Evolutionary conservation across 2,888 invertebrate species (phyloP), one percentile per base, ranked within the genome.

Genomic region (Chouioia cunea): DNA sequence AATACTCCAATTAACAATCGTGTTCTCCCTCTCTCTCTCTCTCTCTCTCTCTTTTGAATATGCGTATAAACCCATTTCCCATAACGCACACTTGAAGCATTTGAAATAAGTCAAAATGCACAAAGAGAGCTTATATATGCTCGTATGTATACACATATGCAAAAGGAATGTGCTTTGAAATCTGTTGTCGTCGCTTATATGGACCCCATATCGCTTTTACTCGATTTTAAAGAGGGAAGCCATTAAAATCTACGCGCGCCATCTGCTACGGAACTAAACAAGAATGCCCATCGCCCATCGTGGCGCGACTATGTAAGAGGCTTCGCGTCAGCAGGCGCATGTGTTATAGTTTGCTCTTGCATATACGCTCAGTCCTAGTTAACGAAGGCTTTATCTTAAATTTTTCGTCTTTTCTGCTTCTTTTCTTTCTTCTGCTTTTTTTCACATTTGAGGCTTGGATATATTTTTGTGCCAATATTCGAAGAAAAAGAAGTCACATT

Each of bases 211-310:
- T 6, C 36, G 36, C n/a, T 74, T 77, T 77, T 77, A 74, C 76
- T 77, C 73, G 76, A 77, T 79, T 78, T 75, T 74, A 70, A 36
- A 75, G 74, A 75, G 74, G 66, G 77, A 76, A 77, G 75, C 76
- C 76, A 77, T 77, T 77, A 77, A 76, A 79, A 73, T 72, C 69
- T 16, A 3, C 36, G 66, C 63, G 56, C 73, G 74, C 80, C 82
- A 82, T 80, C 81, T 82, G 82, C 79, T 78, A 76, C 78, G 79
- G 78, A 79, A 80, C 77, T 76, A 75, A 78, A 78, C 76, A 77
- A 79, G 79, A 79, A 77, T 76, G 77, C 73, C 71, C 77, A n/a
- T n/a, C 75, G 10, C 63, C 44, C 36, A 2, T 4, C 63, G 22
- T 14, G 58, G 27, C 16, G 50, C n/a, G 50, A 10, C 16, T 10